Conservation (phyloP, 2,797 vertebrate genomes). For the Centropyge bicolor region DNA sequence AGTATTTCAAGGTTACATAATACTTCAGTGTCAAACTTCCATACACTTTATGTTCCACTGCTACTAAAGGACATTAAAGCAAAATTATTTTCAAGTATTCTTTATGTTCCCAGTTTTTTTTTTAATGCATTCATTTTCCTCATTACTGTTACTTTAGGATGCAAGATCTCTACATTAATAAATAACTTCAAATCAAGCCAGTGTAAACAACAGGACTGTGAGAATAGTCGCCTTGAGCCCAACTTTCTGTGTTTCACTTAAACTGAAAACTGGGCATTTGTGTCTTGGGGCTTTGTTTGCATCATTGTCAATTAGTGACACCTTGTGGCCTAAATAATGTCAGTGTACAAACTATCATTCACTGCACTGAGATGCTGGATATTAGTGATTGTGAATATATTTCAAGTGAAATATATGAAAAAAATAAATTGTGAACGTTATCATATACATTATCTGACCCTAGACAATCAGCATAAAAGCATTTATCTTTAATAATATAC, state of each 20-base stretch:
- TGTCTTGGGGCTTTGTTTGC: neutral
- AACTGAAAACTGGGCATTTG: neutral
- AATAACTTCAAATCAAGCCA: neutral
- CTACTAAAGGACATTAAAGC: too few relatives aligned
- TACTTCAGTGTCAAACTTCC: neutral
- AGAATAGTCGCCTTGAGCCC: neutral
- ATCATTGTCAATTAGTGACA: conserved; percentile 74
- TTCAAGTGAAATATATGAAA: neutral
- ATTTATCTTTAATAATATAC: neutral
- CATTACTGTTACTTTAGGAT: neutral
- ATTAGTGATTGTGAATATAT: neutral
- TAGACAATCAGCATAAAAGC: neutral
- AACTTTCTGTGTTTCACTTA: neutral
- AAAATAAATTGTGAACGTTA: neutral
- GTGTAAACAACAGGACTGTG: neutral
- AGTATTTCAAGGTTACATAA: neutral
- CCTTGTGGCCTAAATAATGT: conserved; percentile 65
- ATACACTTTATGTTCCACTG: neutral
- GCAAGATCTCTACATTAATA: too few relatives aligned
- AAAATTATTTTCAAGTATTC: neutral
- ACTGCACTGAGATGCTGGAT: neutral
- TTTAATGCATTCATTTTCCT: neutral
- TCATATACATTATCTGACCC: neutral
- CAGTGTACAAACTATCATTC: neutral
- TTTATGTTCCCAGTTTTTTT: neutral